Evolutionary conservation across 1,140 invertebrate genomes (phyloP), one percentile per base, ranked within the genome.

Genomic region (Drosophila bifasciata): DNA sequence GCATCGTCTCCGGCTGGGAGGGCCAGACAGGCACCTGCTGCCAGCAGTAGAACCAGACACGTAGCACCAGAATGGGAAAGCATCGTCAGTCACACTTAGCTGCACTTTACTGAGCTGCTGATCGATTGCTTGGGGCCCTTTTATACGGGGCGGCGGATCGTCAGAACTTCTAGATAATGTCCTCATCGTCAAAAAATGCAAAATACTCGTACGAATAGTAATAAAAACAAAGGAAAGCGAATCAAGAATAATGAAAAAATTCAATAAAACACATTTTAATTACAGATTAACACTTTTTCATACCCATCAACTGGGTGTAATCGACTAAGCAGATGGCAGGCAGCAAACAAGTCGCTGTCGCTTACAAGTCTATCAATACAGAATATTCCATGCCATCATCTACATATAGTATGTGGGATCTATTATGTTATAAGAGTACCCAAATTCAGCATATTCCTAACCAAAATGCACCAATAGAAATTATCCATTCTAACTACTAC

Each of bases 231-330:
- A 59, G 46, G 46, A 51, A 44, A 70, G 40, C 25, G 50, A 51
- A 48, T 53, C 52, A 73, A 56, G 61, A 49, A 63, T 56, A 81
- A 67, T 72, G 62, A 67, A 61, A 63, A 51, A 70, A 84, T 63
- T 56, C 58, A 79, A 84, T 81, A 69, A 71, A 79, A 79, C 74
- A 71, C 69, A 73, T 72, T 89, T 89, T 80, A 89, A 89, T 89
- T 88, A 68, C 67, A 83, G 50, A 83, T 88, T 83, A 77, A 58
- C 79, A 74, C 79, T 48, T 58, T 58, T 49, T 49, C 55, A 56
- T 69, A 69, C 66, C 66, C 66, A 68, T 32, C 21, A 69, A 32
- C 55, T 36, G 66, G 66, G 66, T 45, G 56, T 68, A 25, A 16
- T n/a, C 23, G 43, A 2, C 13, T 6, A 13, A 8, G 19, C 11